Percentiles rank a stretch among this genome's conserved stretches.
Conservation (phyloP, 1,140 invertebrate species). For the Macrostomum lignano region DNA sequence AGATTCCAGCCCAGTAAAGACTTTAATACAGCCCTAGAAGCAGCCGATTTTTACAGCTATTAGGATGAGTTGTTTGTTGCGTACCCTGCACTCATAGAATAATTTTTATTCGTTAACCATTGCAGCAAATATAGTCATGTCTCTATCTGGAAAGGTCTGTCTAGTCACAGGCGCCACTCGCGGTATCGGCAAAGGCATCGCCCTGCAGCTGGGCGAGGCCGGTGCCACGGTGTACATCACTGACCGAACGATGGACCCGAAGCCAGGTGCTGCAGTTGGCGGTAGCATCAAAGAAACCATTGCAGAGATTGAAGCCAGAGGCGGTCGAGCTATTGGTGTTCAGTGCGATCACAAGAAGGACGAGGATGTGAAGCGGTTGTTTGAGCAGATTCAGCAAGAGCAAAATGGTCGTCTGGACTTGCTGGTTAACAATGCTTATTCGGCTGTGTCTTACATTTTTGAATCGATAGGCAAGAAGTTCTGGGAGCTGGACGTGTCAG, state of each 20-base stretch:
- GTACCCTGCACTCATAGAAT: too few relatives aligned
- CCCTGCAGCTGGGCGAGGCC: conserved; percentile 22
- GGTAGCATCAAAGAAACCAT: neutral
- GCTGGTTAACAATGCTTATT: conserved; percentile 30
- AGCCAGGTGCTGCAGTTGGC: too few relatives aligned
- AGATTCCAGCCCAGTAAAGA: too few relatives aligned
- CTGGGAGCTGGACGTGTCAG: conserved; percentile 16
- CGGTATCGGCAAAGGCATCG: conserved; percentile 28
- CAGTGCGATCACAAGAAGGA: conserved; percentile 28
- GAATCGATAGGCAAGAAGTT: conserved; percentile 16
- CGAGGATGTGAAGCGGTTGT: conserved; percentile 22
- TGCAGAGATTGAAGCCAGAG: conserved; percentile 12
- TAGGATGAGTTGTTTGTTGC: too few relatives aligned
- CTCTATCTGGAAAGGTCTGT: conserved; percentile 12
- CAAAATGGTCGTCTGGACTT: conserved; percentile 27
- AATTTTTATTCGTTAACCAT: too few relatives aligned
- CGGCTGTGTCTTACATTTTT: conserved; percentile 20
- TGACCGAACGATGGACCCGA: conserved; percentile 10
- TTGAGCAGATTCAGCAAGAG: conserved; percentile 23
- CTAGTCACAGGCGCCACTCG: conserved; percentile 25
- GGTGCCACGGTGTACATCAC: conserved; percentile 28
- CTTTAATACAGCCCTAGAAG: too few relatives aligned
- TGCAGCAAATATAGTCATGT: too few relatives aligned
- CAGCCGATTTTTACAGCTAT: too few relatives aligned
- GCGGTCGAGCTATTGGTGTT: conserved; percentile 22